Base-by-base conservation (phyloP, 1,140 invertebrate species). In the Dreissena polymorpha region DNA sequence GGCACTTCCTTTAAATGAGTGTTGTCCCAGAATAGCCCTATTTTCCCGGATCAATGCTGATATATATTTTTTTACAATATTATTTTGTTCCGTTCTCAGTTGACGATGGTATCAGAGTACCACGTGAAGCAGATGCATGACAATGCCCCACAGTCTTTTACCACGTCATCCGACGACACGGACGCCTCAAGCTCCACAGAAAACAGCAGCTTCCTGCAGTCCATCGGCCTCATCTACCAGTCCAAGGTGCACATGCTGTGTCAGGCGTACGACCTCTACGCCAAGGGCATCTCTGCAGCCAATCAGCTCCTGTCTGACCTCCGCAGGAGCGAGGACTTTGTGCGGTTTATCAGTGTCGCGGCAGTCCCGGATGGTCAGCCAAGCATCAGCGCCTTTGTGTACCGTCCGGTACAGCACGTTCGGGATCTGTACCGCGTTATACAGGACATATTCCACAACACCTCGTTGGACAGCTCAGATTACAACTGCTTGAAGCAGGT, bases 81-180 rank as follows among this genome's bases (percentile, higher is more conserved):
- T 39, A 2, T 39, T 39, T 2, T 39, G 39, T 39, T 39, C 2
- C 8, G 39, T 39, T 64, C 71, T 39, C 85, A 91, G 90, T 80
- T 91, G 73, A 89, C 90, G 27, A 90, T 88, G 1, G 90, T 91
- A 67, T 91, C 91, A 0, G 91, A 91, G 80, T 91, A 89, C 84
- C 91, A 91, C 75, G 84, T 91, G 25, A 91, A 91, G 76, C 91
- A 91, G 85, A 89, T 91, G 83, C 87, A 91, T 60, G 90, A 91
- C 60, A 91, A 90, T 60, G 64, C 83, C 1, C 90, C 88, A 25
- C 79, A 86, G 10, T 90, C 88, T 8, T 77, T 89, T n/a, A 84
- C 86, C 50, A 87, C 87, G 10, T 85, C 86, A 21, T 85, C 87
- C 16, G 86, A 88, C 16, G 90, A 91, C 70, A 89, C 88, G 7